A percentile compares a stretch with the other conserved stretches of the same genome.
Evolutionary conservation across 2,113 vertebrate genomes (phyloP).

Genomic region (Pseudorectes ferrugineus): DNA sequence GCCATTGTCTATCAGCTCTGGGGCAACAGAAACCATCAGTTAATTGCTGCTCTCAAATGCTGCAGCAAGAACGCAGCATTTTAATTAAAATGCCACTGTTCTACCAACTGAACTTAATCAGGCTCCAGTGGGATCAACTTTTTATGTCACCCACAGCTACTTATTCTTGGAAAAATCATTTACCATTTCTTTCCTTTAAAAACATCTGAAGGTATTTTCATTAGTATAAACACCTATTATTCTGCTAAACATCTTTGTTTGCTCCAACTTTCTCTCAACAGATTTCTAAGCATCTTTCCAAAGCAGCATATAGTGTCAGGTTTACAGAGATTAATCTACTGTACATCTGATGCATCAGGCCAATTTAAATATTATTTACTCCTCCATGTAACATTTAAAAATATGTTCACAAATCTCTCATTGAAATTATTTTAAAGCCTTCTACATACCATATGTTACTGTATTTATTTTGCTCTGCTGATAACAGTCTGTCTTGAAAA

Average conservation of each 20-base stretch:
- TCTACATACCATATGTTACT: slow-evolving; percentile 93
- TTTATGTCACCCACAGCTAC: not conserved
- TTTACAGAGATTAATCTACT: not conserved
- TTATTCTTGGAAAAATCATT: not conserved
- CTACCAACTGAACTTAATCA: not conserved
- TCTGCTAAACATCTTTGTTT: not conserved
- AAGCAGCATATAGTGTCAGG: not conserved
- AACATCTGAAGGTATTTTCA: not conserved
- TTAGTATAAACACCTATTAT: not conserved
- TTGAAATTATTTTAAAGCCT: not conserved
- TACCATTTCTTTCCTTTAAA: not conserved
- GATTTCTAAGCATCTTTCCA: not conserved
- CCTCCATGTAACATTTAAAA: not conserved
- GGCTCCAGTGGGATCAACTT: not conserved
- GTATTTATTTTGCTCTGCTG: slow-evolving; percentile 89
- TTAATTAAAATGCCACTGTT: not conserved
- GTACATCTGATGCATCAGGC: not conserved
- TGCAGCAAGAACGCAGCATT: not conserved
- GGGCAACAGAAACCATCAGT: not conserved
- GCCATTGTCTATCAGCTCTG: not conserved
- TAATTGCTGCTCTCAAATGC: not conserved
- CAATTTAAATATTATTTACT: not conserved
- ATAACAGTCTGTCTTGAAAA: slow-evolving; percentile 88
- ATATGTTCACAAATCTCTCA: not conserved
- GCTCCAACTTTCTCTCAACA: not conserved